These are phyloP conservation scores for Hyperoodon ampullatus DNA, from an alignment of 2,113 vertebrate genomes.

Conservation along the genomic window DNA sequence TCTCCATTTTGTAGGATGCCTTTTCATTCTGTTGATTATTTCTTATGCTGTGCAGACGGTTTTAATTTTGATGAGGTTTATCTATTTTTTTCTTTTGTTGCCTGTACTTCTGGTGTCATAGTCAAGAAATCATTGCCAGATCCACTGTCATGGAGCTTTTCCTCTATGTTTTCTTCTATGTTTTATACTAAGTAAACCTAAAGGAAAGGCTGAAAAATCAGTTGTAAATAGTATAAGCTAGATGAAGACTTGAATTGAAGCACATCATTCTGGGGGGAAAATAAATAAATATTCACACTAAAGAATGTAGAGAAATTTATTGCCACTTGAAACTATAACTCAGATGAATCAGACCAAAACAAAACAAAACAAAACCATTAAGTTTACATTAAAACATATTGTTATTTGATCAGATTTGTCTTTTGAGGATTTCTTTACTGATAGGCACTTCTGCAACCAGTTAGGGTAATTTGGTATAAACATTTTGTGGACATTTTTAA, in stretches of 20 bases:
- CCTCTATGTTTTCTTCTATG: neutral
- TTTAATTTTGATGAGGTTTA: constrained; percentile 28
- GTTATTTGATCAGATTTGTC: constrained; percentile 19
- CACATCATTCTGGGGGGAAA: neutral
- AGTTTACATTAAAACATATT: constrained; percentile 22
- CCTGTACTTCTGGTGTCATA: neutral
- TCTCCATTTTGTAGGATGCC: neutral
- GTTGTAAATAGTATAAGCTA: neutral
- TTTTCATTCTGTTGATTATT: neutral
- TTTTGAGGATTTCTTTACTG: constrained; percentile 47
- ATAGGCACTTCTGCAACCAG: neutral
- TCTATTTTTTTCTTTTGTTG: neutral
- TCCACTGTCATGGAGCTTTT: neutral
- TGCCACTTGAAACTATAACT: constrained; percentile 27
- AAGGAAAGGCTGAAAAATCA: constrained; percentile 8
- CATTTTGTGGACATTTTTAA: constrained; percentile 28
- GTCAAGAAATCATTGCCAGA: constrained; percentile 18
- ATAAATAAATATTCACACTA: neutral
- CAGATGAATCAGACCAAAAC: constrained; percentile 10
- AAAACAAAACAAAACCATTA: neutral
- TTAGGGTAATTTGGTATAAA: neutral
- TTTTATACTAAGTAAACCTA: neutral
- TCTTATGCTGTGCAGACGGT: neutral
- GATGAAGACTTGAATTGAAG: neutral
- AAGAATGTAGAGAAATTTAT: constrained; percentile 61